These are phyloP conservation scores for Umimayanthus kanabou DNA, from an alignment of 92 coral and sea anemone species.

Conservation along the genomic window DNA sequence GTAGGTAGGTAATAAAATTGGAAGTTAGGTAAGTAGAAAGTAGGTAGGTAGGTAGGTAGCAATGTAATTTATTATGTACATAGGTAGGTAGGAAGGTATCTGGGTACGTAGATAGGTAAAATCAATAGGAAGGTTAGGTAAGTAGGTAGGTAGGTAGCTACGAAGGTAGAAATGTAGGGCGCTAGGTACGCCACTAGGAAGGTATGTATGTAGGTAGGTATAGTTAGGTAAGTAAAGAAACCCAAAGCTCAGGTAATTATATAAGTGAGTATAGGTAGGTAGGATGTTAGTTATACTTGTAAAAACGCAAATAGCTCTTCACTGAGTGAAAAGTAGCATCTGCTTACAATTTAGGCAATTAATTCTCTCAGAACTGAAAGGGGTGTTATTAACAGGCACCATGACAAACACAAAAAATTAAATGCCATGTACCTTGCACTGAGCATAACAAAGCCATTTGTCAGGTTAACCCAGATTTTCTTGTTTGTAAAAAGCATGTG, in stretches of 20 bases:
- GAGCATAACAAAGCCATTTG: conserved; percentile 90
- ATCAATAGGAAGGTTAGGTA: neutral
- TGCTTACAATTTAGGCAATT: neutral
- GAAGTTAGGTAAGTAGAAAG: too few species aligned
- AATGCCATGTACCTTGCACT: conserved; percentile 70
- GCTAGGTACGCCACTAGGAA: neutral
- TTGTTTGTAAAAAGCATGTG: conserved; percentile 87
- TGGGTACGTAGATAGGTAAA: too few species aligned
- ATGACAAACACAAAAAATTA: neutral
- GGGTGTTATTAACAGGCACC: conserved; percentile 16
- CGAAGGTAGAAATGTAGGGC: neutral
- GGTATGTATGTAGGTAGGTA: neutral
- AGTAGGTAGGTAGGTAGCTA: neutral
- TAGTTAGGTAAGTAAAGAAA: neutral
- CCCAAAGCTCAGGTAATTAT: neutral
- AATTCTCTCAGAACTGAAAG: conserved; percentile 85
- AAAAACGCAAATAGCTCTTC: neutral
- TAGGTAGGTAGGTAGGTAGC: too few species aligned
- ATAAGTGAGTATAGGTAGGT: too few species aligned
- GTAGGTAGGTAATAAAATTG: too few species aligned
- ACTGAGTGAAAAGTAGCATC: neutral
- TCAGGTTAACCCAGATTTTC: conserved; percentile 88
- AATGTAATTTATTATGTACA: too few species aligned
- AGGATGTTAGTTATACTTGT: neutral
- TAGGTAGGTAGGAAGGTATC: neutral